Evolutionary conservation across 2,888 invertebrate species (phyloP).

Genomic region (Xanthorhoe spadicearia): DNA sequence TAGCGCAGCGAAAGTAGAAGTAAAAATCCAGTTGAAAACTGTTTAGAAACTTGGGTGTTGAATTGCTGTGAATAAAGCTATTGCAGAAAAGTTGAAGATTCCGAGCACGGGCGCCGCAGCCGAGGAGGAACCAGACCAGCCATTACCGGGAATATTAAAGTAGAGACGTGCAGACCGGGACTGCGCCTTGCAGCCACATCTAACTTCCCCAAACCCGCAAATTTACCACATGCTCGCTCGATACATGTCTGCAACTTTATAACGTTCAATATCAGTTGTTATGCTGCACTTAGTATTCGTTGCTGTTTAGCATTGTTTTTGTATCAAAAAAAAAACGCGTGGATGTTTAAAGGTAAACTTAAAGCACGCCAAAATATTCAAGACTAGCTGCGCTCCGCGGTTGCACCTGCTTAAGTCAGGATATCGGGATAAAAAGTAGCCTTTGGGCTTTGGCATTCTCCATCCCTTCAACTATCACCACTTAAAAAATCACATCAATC

Average conservation of each 20-base stretch:
- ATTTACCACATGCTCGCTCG: constrained; percentile 18
- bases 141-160: constrained; percentile 38
- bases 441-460: no score
- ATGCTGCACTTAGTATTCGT: not conserved
- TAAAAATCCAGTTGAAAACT: constrained; percentile 31
- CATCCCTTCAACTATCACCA: no score
- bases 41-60: constrained; percentile 40
- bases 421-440: no score
- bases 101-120: constrained; percentile 31
- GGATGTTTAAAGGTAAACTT: not conserved
- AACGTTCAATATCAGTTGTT: constrained; percentile 17
- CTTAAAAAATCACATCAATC: no score
- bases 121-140: constrained; percentile 28
- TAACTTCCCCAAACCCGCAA: constrained; percentile 21
- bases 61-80: constrained; percentile 35
- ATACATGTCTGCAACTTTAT: constrained; percentile 24
- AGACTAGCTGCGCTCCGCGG: no score
- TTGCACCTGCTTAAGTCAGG: no score
- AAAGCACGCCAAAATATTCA: not conserved
- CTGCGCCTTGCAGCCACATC: constrained; percentile 22
- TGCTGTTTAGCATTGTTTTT: not conserved
- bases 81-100: constrained; percentile 38
- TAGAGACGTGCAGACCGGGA: constrained; percentile 26
- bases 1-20: constrained; percentile 19
- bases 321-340: not conserved